Evolutionary conservation across 2,888 invertebrate genomes (phyloP), one percentile per base, ranked within the genome.

Genomic region (Desoria tigrina): DNA sequence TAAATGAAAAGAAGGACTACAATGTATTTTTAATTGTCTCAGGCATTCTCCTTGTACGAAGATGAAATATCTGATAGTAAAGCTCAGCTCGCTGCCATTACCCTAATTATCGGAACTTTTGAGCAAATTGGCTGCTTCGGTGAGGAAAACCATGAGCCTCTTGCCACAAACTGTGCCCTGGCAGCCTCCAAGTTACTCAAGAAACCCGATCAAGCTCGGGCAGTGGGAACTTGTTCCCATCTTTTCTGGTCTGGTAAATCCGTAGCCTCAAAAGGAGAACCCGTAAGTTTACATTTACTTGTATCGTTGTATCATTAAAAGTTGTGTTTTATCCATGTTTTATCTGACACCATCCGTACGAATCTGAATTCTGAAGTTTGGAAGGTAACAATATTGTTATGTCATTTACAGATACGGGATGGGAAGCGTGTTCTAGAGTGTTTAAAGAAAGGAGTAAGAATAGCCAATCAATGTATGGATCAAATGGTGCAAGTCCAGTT

Each of bases 31-130:
- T 16, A 11, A n/a, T 14, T 11, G 61, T 68, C 27, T 1, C 83
- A 90, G 83, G 94, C 97, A 0, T 98, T 99, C 82, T 93, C 96
- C 0, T 81, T 99, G 61, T 99, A 98, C 80, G 98, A 99, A 80
- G 99, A 99, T 80, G 98, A 98, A 82, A 94, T 99, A 77, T 93
- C 94, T 1, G 98, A 98, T 80, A 94, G 94, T 63, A 95, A 95
- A 80, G 94, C 96, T 1, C 98, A 99, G 80, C 81, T 98, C 68
- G 93, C 96, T 0, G 96, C 97, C 45, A 94, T 99, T 62, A 94
- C 94, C 0, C 84, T 98, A 37, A 93, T 99, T 63, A 94, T 96
- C 66, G 95, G 93, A 49, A 95, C 97, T 0, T 88, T 98, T 74
- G 95, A 98, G 79, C 92, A 94, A 80, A 92, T 95, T 83, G 87